Percentiles rank a stretch among this genome's conserved stretches.
Conservation (phyloP, 2,888 invertebrate species). For the Malthinus flaveolus region DNA sequence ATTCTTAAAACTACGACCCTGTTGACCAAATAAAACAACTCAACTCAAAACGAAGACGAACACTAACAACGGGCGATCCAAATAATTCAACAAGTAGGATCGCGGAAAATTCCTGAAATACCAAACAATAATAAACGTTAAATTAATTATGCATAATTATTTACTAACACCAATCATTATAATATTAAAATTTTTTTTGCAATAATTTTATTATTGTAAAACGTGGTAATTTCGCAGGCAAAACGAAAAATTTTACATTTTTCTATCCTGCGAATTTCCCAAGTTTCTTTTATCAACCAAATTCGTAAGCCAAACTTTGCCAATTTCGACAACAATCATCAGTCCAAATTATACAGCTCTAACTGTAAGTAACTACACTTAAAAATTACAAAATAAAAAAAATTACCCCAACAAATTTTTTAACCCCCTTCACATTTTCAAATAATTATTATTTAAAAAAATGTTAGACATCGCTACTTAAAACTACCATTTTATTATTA, state of each 20-base stretch:
- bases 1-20: too few species aligned
- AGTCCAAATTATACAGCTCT: conserved; percentile 25
- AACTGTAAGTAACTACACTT: conserved; percentile 27
- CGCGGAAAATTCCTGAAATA: conserved; percentile 14
- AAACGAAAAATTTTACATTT: too few species aligned
- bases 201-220: conserved; percentile 11
- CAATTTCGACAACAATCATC: conserved; percentile 28
- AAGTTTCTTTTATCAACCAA: conserved; percentile 10
- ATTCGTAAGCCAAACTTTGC: conserved; percentile 33
- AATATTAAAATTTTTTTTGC: conserved; percentile 22
- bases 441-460: conserved; percentile 23
- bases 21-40: too few species aligned
- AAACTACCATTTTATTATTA: conserved; percentile 19
- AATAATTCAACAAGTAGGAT: too few species aligned
- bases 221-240: too few species aligned
- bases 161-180: conserved; percentile 25
- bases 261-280: too few species aligned
- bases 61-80: too few species aligned
- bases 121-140: conserved; percentile 19
- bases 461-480: conserved; percentile 23
- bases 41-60: too few species aligned
- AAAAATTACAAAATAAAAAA: conserved; percentile 24
- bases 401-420: conserved; percentile 17
- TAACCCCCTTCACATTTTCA: conserved; percentile 14
- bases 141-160: conserved; percentile 26